Evolutionary conservation across 2,888 invertebrate genomes (phyloP).

Genomic region (Drosophila mimetica): DNA sequence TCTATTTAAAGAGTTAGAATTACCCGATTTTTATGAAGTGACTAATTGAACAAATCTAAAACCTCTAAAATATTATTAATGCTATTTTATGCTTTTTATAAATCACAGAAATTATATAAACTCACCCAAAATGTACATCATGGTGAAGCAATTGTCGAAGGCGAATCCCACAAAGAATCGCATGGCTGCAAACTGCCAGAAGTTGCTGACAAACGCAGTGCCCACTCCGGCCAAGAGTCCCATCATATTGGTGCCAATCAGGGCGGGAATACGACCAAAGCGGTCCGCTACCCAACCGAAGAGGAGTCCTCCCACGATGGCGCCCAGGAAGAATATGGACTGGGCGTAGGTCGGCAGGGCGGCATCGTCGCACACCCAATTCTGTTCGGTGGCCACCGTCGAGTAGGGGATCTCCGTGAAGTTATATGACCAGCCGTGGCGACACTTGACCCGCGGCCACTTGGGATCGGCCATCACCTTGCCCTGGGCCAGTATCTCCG

Average conservation of each 20-base stretch:
- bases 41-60: no score
- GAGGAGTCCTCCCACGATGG: slow-evolving; percentile 92
- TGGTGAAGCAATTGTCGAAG: slow-evolving; percentile 95
- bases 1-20: neutral
- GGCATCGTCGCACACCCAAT: slow-evolving; percentile 94
- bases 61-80: no score
- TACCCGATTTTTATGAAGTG: neutral
- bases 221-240: slow-evolving; percentile 89
- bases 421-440: slow-evolving; percentile 93
- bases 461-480: slow-evolving; percentile 86
- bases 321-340: slow-evolving; percentile 94
- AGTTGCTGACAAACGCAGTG: slow-evolving; percentile 89
- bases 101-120: no score
- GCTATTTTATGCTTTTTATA: no score
- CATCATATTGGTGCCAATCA: slow-evolving; percentile 90
- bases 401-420: slow-evolving; percentile 91
- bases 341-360: slow-evolving; percentile 91
- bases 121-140: slow-evolving; percentile 97
- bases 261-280: slow-evolving; percentile 92
- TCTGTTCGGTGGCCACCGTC: slow-evolving; percentile 93
- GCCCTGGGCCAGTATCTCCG: slow-evolving; percentile 86
- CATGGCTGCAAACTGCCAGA: slow-evolving; percentile 91
- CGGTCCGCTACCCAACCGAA: slow-evolving; percentile 95
- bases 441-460: slow-evolving; percentile 89
- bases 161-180: slow-evolving; percentile 94